phyloP scores from a whole-genome alignment of 2,797 vertebrate species.

The Cephalopachus bancanus region DNA sequence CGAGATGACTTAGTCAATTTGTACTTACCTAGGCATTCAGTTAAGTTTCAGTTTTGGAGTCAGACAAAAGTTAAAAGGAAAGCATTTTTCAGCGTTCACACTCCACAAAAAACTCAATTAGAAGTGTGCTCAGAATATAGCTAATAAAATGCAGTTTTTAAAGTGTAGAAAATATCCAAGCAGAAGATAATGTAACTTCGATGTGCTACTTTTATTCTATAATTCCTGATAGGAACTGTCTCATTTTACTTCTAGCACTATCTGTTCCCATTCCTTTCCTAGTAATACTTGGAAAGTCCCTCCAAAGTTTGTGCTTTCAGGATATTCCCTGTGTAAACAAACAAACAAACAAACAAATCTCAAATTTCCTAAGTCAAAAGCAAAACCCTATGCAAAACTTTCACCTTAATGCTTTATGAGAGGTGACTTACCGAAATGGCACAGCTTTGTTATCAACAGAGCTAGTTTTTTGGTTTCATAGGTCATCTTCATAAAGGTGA shows the following conservation, averaged over 20 bases:
- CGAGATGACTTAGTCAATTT: not conserved
- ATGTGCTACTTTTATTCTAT: not conserved
- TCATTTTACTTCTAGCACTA: not conserved
- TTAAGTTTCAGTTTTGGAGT: not conserved
- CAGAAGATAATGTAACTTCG: not conserved
- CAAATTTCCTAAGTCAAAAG: not conserved
- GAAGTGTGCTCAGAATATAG: not conserved
- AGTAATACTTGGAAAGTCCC: too few relatives aligned
- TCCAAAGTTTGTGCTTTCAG: too few relatives aligned
- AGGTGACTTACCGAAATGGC: not conserved
- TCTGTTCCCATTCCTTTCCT: not conserved
- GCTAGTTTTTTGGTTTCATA: not conserved
- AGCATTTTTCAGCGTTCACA: too few relatives aligned
- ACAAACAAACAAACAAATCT: too few relatives aligned
- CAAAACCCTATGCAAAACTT: not conserved
- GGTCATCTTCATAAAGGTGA: not conserved
- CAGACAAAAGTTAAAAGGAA: not conserved
- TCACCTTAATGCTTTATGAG: too few relatives aligned
- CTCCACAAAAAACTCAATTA: not conserved
- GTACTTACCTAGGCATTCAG: not conserved
- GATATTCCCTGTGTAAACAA: too few relatives aligned
- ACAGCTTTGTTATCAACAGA: not conserved
- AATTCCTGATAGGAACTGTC: not conserved
- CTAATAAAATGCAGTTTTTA: not conserved
- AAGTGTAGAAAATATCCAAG: not conserved